Evolutionary conservation across 2,113 vertebrate species (phyloP).

Genomic region (Ivindomyrus marchei): DNA sequence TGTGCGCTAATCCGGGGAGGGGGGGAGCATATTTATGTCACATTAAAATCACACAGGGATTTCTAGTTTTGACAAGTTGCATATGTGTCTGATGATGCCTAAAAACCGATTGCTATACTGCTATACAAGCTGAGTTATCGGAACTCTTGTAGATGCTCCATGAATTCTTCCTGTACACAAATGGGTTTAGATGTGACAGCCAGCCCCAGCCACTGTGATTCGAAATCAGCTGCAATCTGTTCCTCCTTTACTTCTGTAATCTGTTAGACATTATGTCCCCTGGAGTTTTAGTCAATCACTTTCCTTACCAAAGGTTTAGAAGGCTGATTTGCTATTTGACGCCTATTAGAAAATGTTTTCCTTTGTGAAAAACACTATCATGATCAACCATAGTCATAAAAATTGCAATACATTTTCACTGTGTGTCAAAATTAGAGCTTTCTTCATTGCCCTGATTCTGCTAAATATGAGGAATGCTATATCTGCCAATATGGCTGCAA

Average conservation of each 20-base stretch:
- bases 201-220: neutral
- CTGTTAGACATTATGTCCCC: neutral
- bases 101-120: neutral
- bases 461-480: neutral
- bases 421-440: neutral
- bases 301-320: neutral
- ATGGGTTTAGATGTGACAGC: neutral
- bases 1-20: neutral
- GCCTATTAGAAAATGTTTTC: neutral
- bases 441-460: neutral
- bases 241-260: neutral
- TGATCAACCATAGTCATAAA: neutral
- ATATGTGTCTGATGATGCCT: neutral
- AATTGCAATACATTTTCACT: neutral
- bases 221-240: neutral
- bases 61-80: neutral
- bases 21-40: neutral
- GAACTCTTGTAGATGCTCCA: neutral
- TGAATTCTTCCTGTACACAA: neutral
- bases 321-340: neutral
- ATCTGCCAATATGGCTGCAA: neutral
- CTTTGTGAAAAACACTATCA: neutral
- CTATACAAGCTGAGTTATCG: neutral
- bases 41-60: neutral
- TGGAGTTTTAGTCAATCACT: neutral